These are phyloP conservation scores for Zoanthus sociatus DNA, from an alignment of 92 coral and sea anemone genomes.

Conservation along the genomic window DNA sequence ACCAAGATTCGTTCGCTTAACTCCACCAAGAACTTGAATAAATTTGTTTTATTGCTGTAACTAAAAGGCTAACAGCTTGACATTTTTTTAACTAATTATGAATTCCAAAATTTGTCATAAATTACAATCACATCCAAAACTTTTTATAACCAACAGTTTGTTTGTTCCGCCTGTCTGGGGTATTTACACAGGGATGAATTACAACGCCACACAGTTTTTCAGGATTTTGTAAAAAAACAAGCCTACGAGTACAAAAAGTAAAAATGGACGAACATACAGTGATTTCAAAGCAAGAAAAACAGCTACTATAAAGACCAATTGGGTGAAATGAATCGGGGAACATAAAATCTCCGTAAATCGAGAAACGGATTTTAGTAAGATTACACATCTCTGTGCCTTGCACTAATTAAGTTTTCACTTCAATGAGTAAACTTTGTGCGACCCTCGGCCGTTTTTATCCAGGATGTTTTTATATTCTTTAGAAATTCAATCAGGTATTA, in stretches of 20 bases:
- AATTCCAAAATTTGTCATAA: conserved; percentile 40
- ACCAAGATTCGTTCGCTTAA: not conserved
- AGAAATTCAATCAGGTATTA: conserved; percentile 50
- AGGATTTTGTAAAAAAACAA: not conserved
- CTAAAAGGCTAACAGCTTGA: conserved; percentile 17
- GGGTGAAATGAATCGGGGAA: not conserved
- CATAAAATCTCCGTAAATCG: not conserved
- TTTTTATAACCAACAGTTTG: conserved; percentile 36
- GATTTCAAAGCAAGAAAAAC: conserved; percentile 12
- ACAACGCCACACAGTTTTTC: conserved; percentile 23
- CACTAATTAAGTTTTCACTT: conserved; percentile 50
- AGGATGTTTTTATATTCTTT: conserved; percentile 44
- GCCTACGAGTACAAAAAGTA: not conserved
- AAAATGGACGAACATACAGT: conserved; percentile 5
- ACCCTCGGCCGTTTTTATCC: conserved; percentile 44
- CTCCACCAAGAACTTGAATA: not conserved
- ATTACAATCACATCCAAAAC: conserved; percentile 19
- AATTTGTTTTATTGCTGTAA: not conserved
- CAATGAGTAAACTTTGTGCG: conserved; percentile 34
- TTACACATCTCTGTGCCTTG: conserved; percentile 3
- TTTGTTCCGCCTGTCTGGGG: conserved; percentile 44
- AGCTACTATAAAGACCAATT: conserved; percentile 1
- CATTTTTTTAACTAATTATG: not conserved
- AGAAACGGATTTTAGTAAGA: conserved; percentile 34
- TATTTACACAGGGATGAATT: conserved; percentile 21